phyloP scores from a whole-genome alignment of 2,888 invertebrate genomes.

The Cataglyphis livida region DNA sequence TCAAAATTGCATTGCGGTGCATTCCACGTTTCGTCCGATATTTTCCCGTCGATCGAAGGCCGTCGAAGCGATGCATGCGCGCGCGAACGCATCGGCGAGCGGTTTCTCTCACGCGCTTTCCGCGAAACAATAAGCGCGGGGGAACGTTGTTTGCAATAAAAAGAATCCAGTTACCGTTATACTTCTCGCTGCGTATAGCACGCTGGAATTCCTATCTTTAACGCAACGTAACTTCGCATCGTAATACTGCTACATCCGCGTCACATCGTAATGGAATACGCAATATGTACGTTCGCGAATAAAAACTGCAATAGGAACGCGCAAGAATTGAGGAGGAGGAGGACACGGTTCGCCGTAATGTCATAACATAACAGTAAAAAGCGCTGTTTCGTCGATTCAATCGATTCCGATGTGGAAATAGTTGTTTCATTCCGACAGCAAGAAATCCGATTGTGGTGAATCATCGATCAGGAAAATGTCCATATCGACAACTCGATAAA shows the following conservation, averaged over 20 bases:
- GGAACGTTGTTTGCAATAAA: conserved; percentile 38
- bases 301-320: background rate
- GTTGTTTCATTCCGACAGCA: conserved; percentile 30
- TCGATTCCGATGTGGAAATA: conserved; percentile 4
- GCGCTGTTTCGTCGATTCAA: conserved; percentile 1
- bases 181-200: conserved; percentile 49
- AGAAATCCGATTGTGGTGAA: background rate
- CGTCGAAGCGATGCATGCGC: conserved; percentile 23
- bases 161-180: conserved; percentile 66
- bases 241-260: conserved; percentile 51
- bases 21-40: conserved; percentile 35
- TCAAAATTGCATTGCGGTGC: conserved; percentile 43
- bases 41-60: conserved; percentile 31
- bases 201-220: conserved; percentile 61
- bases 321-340: conserved; percentile 10
- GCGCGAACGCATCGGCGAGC: conserved; percentile 27
- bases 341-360: background rate
- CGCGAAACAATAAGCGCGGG: conserved; percentile 57
- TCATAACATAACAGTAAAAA: conserved; percentile 40
- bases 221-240: conserved; percentile 20
- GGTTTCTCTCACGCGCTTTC: conserved; percentile 46
- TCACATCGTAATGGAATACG: conserved; percentile 66
- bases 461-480: background rate
- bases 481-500: background rate
- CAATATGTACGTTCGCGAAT: conserved; percentile 51